Evolutionary conservation across 2,888 invertebrate genomes (phyloP).

Genomic region (Volucella zonaria): DNA sequence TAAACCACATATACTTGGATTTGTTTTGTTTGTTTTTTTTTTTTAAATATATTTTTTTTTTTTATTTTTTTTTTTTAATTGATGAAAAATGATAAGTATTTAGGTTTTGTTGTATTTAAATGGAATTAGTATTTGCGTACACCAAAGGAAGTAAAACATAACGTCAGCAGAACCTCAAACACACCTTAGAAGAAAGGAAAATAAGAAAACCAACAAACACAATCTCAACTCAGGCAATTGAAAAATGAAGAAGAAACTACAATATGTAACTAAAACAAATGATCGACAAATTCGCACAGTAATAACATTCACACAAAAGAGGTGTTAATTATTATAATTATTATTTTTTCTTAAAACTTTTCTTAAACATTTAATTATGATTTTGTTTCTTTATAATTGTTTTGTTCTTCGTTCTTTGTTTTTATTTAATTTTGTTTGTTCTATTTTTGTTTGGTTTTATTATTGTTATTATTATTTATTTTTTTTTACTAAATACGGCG

Average conservation of each 20-base stretch:
- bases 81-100: constrained; percentile 14
- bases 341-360: constrained; percentile 60
- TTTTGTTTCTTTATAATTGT: constrained; percentile 48
- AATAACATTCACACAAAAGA: constrained; percentile 70
- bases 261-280: constrained; percentile 42
- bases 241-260: constrained; percentile 25
- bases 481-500: background rate
- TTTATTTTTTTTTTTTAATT: constrained; percentile 14
- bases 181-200: constrained; percentile 38
- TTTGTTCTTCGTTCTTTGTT: constrained; percentile 52
- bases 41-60: constrained; percentile 24
- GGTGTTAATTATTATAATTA: constrained; percentile 66
- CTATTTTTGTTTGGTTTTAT: constrained; percentile 5
- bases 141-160: background rate
- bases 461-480: background rate
- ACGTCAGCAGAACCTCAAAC: constrained; percentile 37
- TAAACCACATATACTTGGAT: constrained; percentile 56
- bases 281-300: constrained; percentile 60
- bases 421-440: constrained; percentile 39
- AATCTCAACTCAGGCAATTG: constrained; percentile 13
- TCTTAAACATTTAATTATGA: constrained; percentile 67
- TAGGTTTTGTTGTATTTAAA: too few species aligned
- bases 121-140: too few species aligned
- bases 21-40: constrained; percentile 22
- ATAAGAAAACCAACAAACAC: constrained; percentile 25